Conservation (phyloP, 2,888 invertebrate species). For the Crioceris asparagi region DNA sequence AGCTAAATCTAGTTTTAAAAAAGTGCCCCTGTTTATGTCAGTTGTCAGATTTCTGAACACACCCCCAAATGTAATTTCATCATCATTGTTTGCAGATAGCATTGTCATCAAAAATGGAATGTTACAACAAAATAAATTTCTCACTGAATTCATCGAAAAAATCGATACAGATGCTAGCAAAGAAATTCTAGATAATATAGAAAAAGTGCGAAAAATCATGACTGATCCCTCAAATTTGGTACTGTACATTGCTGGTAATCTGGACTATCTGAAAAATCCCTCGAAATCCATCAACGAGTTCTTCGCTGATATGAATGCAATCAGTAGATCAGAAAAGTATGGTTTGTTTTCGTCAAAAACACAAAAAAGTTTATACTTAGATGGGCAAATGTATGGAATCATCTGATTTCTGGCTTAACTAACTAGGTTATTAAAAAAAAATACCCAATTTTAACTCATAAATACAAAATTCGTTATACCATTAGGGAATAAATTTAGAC, state of each 20-base stretch:
- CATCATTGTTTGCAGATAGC: constrained; percentile 54
- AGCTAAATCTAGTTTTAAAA: too few relatives aligned
- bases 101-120: constrained; percentile 62
- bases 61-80: too few relatives aligned
- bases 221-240: constrained; percentile 50
- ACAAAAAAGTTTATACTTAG: too few relatives aligned
- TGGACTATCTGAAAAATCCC: constrained; percentile 48
- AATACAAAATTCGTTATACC: too few relatives aligned
- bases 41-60: too few relatives aligned
- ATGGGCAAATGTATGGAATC: too few relatives aligned
- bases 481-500: too few relatives aligned
- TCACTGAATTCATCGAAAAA: constrained; percentile 53
- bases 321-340: constrained; percentile 15
- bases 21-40: too few relatives aligned
- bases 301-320: constrained; percentile 16
- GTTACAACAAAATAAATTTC: constrained; percentile 65
- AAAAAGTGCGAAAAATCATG: constrained; percentile 47
- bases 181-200: constrained; percentile 44
- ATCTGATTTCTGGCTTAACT: too few relatives aligned
- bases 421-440: too few relatives aligned
- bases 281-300: constrained; percentile 30
- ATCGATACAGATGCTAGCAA: constrained; percentile 41
- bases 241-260: constrained; percentile 63
- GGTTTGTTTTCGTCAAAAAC: too few relatives aligned
- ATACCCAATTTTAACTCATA: too few relatives aligned